Evolutionary conservation across 2,888 invertebrate genomes (phyloP).

Genomic region (Erpobdella octoculata): DNA sequence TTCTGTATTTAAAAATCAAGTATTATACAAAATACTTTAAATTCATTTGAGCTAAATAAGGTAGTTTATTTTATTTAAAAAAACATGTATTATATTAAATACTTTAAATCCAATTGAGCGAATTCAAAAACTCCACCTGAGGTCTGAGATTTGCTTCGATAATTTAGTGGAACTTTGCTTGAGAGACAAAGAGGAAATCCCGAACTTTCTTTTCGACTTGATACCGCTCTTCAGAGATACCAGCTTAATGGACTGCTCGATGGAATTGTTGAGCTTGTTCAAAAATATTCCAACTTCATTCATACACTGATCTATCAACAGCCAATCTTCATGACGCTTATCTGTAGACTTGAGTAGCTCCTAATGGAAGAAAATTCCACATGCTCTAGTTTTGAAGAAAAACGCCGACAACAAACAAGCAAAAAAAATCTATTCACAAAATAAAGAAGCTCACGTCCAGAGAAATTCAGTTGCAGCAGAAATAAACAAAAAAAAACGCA

Average conservation of each 20-base stretch:
- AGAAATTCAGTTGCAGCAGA: background rate
- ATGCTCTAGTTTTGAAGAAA: conserved; percentile 5
- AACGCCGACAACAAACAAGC: background rate
- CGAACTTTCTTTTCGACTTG: conserved; percentile 2
- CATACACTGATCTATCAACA: conserved; percentile 49
- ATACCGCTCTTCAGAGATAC: conserved; percentile 34
- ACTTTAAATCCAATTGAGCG: background rate
- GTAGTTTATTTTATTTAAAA: no score
- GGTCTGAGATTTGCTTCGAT: background rate
- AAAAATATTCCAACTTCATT: conserved; percentile 51
- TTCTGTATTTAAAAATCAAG: no score
- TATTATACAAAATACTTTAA: no score
- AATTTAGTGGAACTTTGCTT: background rate
- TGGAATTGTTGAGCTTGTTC: conserved; percentile 51
- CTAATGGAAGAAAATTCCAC: conserved; percentile 38
- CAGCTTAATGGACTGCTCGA: conserved; percentile 52
- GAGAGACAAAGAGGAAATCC: background rate
- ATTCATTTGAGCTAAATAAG: no score
- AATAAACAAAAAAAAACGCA: no score
- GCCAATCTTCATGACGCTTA: conserved; percentile 50
- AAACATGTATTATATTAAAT: no score
- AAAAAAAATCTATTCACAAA: no score
- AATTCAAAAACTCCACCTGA: background rate
- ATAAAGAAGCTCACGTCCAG: background rate
- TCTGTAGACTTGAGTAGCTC: conserved; percentile 51